phyloP scores from a whole-genome alignment of 2,888 invertebrate genomes.

The Eupithecia exiguata region DNA sequence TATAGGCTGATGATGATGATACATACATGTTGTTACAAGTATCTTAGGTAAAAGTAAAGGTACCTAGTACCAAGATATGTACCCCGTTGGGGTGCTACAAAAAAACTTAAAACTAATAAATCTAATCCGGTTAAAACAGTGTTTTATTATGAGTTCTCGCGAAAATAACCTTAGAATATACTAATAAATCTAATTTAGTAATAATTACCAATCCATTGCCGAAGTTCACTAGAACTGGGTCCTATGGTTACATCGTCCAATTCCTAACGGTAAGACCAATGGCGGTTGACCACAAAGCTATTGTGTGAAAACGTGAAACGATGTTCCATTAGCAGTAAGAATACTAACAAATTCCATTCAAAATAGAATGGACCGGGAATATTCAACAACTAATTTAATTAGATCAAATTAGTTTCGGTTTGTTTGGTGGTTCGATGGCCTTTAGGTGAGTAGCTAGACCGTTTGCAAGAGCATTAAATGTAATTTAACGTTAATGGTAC shows the following conservation, averaged over 20 bases:
- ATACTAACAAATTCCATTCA: conserved; percentile 13
- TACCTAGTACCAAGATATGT: no score
- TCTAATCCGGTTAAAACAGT: no score
- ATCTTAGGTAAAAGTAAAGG: no score
- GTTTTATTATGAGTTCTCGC: no score
- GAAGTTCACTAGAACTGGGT: background rate
- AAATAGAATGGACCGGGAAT: conserved; percentile 2
- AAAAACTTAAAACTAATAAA: no score
- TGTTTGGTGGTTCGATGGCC: background rate
- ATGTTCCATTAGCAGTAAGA: conserved; percentile 19
- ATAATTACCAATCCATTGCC: background rate
- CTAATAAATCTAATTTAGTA: no score
- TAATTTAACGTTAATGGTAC: no score
- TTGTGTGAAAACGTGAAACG: conserved; percentile 37
- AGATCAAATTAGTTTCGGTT: background rate
- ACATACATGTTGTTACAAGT: no score
- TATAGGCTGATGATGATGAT: no score
- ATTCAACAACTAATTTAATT: conserved; percentile 4
- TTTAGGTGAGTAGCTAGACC: background rate
- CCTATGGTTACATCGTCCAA: conserved; percentile 17
- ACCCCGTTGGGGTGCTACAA: no score
- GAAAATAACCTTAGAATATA: no score
- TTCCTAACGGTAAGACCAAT: conserved; percentile 39
- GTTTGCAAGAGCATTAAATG: no score
- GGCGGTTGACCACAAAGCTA: conserved; percentile 41